Evolutionary conservation across 2,888 invertebrate species (phyloP), one percentile per base, ranked within the genome.

Genomic region (Dynastes maya): DNA sequence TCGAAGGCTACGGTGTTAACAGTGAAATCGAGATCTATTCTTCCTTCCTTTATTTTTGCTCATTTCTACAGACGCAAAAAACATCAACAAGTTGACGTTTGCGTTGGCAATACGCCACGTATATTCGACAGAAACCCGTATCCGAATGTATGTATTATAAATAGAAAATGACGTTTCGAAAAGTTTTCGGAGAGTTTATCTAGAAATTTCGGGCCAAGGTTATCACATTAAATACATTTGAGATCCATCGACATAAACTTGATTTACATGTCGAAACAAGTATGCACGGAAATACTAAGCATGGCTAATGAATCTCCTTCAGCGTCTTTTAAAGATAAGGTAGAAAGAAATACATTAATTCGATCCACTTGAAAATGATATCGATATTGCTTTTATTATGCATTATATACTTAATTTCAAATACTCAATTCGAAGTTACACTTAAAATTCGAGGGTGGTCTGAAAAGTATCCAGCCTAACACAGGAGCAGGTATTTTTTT

Each of bases 151-250:
- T 40, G 55, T 72, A 63, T 68, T 68, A 68, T 74, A 61, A 74
- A 74, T 74, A 74, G 72, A 74, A 76, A 40, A 76, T 76, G 68
- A 68, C 45, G 67, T 76, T 76, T 76, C 67, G 68, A 76, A 58
- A 22, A 72, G 74, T 65, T 76, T 67, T 76, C 67, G 67, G 67
- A 16, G 55, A 72, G 74, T 65, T 72, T 78, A 78, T 78, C 78
- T 78, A 71, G 65, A 70, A 78, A 78, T 78, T 78, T 78, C 72
- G 72, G 78, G 78, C 78, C 78, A 78, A 78, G 78, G 78, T 74
- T 78, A 74, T 78, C 78, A 53, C 51, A 37, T 45, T 58, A 22
- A 58, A 58, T 58, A 22, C 55, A 4, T 58, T 22, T 9, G 22
- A 67, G 16, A 67, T 67, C 40, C 65, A 67, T 67, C 65, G 65